Evolutionary conservation across 64 coral and sea anemone genomes (phyloP).

Genomic region (Pachyseris speciosa): DNA sequence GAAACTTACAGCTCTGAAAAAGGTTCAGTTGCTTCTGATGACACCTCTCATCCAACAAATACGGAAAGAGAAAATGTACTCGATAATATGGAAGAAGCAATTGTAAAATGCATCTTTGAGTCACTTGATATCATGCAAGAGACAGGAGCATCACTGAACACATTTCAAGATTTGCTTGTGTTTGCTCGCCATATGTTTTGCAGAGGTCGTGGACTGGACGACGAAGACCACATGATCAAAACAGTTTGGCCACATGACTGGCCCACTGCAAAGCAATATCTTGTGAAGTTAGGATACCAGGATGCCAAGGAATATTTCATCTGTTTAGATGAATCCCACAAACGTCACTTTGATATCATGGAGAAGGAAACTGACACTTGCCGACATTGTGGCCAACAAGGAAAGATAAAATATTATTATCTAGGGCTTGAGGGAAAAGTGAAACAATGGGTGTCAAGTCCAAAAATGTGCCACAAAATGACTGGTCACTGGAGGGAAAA

Average conservation of each 20-base stretch:
- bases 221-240: conserved; percentile 44
- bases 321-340: conserved; percentile 64
- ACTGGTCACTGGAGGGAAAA: conserved; percentile 80
- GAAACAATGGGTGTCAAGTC: conserved; percentile 63
- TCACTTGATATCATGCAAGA: conserved; percentile 68
- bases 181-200: conserved; percentile 80
- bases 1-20: not conserved
- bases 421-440: conserved; percentile 81
- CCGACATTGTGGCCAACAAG: conserved; percentile 60
- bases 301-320: conserved; percentile 86
- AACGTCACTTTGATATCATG: conserved; percentile 79
- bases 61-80: conserved; percentile 45
- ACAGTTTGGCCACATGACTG: conserved; percentile 54
- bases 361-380: conserved; percentile 68
- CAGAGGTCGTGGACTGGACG: conserved; percentile 61
- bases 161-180: conserved; percentile 72
- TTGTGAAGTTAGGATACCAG: conserved; percentile 64
- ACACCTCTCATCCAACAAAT: conserved; percentile 38
- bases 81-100: conserved; percentile 66
- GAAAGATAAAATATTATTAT: conserved; percentile 75
- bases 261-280: conserved; percentile 63
- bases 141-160: conserved; percentile 73
- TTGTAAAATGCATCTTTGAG: conserved; percentile 79
- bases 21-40: not conserved
- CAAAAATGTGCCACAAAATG: conserved; percentile 77